Percentiles rank a stretch among this genome's conserved stretches.
Evolutionary conservation across 2,888 invertebrate genomes (phyloP).

Genomic region (Sinopyrophorus schimmeli): DNA sequence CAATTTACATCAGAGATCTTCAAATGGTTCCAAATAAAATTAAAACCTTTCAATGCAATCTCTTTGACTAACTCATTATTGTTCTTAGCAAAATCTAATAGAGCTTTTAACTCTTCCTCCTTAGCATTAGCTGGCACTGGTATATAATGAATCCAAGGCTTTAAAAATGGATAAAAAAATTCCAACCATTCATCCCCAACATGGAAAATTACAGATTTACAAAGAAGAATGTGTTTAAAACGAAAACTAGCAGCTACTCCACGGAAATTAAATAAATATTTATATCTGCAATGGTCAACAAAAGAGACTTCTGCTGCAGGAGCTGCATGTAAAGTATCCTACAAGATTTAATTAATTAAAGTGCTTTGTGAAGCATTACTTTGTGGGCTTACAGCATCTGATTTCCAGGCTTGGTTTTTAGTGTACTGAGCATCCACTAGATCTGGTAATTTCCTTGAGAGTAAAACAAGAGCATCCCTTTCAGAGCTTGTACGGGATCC

Average conservation of each 20-base stretch:
- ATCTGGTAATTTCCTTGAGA: constrained; percentile 75
- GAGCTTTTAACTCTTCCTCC: constrained; percentile 69
- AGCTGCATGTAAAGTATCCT: constrained; percentile 84
- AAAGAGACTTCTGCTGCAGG: constrained; percentile 87
- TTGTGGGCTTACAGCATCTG: constrained; percentile 74
- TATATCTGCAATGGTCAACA: constrained; percentile 90
- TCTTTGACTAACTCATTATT: constrained; percentile 74
- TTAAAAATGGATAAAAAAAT: constrained; percentile 88
- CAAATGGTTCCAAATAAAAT: constrained; percentile 83
- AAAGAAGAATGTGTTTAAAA: constrained; percentile 93
- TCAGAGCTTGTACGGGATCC: constrained; percentile 93
- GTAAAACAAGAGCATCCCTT: constrained; percentile 81
- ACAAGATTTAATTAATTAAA: constrained; percentile 36
- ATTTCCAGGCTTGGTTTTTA: constrained; percentile 98
- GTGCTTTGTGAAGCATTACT: constrained; percentile 1
- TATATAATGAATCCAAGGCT: constrained; percentile 95
- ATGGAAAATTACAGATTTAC: constrained; percentile 90
- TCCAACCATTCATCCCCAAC: constrained; percentile 94
- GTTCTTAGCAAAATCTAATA: constrained; percentile 74
- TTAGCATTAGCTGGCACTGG: constrained; percentile 71
- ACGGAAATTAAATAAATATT: constrained; percentile 93
- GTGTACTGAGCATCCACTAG: constrained; percentile 93
- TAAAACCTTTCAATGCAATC: constrained; percentile 81
- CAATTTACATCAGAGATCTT: constrained; percentile 80
- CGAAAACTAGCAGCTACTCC: constrained; percentile 97